Conservation (phyloP, 2,797 vertebrate species). For the Rallus crepitans region DNA sequence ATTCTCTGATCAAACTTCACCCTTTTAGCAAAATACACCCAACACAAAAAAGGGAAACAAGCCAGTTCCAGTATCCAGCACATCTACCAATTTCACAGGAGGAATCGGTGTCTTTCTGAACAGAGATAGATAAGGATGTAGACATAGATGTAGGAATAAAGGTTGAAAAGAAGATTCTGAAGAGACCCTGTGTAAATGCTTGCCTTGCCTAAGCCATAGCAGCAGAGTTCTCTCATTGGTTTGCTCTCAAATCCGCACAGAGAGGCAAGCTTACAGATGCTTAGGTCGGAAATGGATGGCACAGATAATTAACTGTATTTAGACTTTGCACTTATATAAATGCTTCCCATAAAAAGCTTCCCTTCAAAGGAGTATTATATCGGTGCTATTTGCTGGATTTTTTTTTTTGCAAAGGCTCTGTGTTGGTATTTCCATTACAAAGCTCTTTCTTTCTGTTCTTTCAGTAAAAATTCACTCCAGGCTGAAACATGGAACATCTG, state of each 20-base stretch:
- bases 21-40: neutral
- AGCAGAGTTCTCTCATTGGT: neutral
- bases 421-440: slow-evolving; percentile 32
- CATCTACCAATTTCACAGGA: neutral
- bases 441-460: slow-evolving; percentile 25
- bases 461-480: slow-evolving; percentile 39
- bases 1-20: neutral
- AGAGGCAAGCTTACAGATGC: neutral
- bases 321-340: neutral
- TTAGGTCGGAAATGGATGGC: neutral
- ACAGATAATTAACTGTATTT: neutral
- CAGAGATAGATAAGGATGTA: neutral
- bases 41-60: neutral
- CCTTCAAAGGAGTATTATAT: neutral
- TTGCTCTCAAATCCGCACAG: neutral
- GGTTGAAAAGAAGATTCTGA: neutral
- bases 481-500: slow-evolving; percentile 23
- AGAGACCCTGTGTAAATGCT: neutral
- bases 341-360: neutral
- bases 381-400: neutral
- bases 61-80: neutral
- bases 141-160: neutral
- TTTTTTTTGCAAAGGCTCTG: neutral
- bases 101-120: neutral
- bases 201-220: neutral